These are phyloP conservation scores for Albula goreensis DNA, from an alignment of 2,113 vertebrate species.

Conservation along the genomic window DNA sequence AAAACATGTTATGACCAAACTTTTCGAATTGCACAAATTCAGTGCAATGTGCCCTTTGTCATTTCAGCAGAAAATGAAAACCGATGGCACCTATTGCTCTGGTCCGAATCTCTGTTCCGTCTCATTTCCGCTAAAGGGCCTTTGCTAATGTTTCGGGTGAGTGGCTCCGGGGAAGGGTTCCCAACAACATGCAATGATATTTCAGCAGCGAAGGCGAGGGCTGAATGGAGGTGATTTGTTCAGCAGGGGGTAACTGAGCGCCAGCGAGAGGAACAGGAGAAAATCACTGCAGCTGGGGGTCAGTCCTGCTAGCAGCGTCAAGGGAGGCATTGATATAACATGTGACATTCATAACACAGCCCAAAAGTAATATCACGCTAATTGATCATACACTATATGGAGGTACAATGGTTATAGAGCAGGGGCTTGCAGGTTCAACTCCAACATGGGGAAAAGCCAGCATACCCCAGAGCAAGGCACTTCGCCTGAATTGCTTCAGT, in stretches of 20 bases:
- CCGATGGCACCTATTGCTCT: background rate
- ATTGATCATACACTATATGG: background rate
- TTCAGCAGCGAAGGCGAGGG: background rate
- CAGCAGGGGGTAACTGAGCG: background rate
- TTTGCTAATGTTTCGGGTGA: background rate
- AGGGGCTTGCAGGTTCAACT: too few species aligned
- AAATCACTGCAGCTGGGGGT: too few species aligned
- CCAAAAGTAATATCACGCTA: background rate
- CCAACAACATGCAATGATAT: background rate
- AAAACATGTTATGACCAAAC: too few species aligned
- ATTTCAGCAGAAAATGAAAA: background rate
- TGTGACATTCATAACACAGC: background rate
- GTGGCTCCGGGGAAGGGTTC: background rate
- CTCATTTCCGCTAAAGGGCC: background rate
- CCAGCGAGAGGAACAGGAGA: too few species aligned
- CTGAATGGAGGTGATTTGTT: background rate
- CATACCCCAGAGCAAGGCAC: too few species aligned
- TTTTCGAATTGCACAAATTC: background rate
- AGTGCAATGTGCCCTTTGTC: background rate
- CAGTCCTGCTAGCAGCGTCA: background rate
- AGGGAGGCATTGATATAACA: background rate
- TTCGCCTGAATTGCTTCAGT: too few species aligned
- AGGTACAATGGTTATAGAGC: background rate
- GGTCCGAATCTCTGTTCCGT: background rate
- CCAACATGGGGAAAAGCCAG: too few species aligned